Base-by-base conservation (phyloP, 2,113 vertebrate genomes). In the Potamarius usumacintae region DNA sequence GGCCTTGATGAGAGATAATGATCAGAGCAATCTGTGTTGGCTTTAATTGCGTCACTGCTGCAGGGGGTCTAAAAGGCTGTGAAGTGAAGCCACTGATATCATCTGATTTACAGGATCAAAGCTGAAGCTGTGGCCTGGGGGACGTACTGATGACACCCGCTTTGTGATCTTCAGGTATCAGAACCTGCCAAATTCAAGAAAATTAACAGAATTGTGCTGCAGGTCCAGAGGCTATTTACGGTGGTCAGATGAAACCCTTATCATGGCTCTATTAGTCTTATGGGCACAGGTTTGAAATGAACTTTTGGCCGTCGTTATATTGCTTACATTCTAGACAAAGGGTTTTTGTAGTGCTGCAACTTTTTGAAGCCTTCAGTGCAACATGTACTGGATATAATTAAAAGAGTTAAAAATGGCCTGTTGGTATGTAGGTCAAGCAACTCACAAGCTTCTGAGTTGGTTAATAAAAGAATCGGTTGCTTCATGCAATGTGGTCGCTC, bases 31-130 rank as follows among this genome's bases (percentile, higher is more conserved):
- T 94, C 92, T 93, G 89, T 20, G 48, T 92, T 88, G 89, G 91
- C 85, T 88, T 93, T 91, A 91, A 93, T 91, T 89, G 74, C 84
- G 85, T 76, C 87, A 88, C 69, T 62, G 69, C 82, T 83, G 22
- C 30, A 79, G 60, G 87, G 86, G 87, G 71, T 77, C 83, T 85
- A 87, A 87, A 85, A 89, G 85, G 90, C 82, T 89, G 83, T 76
- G 88, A 90, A 89, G 87, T 90, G 87, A 88, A 78, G 76, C 90
- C 90, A 89, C 17, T 92, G 93, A 94, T 94, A 92, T 90, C 90
- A 95, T 93, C 93, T 93, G 89, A 90, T 91, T 92, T 89, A 79
- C 85, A 91, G 87, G 93, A 95, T 95, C 93, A 95, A 95, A 95
- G 93, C 69, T 85, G 82, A 69, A 87, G 77, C 84, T 25, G 87